Evolutionary conservation across 2,797 vertebrate genomes (phyloP), one percentile per base, ranked within the genome.

Genomic region (Pipistrellus nathusii): DNA sequence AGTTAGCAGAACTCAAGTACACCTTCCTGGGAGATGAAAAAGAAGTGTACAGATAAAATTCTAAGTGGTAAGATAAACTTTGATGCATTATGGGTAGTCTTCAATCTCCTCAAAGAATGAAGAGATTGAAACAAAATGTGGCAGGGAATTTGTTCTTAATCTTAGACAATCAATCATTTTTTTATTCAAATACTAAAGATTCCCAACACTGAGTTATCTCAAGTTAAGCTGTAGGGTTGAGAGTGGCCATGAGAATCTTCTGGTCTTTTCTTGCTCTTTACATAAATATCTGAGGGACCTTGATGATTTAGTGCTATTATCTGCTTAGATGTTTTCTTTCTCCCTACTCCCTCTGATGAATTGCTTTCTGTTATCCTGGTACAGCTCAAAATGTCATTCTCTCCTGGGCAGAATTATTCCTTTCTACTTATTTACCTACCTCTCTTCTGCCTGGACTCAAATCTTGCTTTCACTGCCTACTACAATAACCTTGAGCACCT

Each of bases 11-110:
- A 85, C 69, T 55, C 23, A 92, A 48, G 11, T 80, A 76, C 14
- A 59, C 62, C 32, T 88, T 95, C 46, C 18, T 85, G 27, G 89
- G 48, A 90, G 35, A 73, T 17, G 69, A 80, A 66, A 23, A 44
- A 62, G 62, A 89, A 68, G 23, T 57, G 2, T 76, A 51, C 23
- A 59, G 38, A 48, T 75, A 64, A 62, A 57, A 77, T 88, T 91
- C 73, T 44, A 91, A 73, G 62, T 89, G 38, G 66, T 85, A 81
- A 81, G 38, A 71, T 62, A 82, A 80, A 92, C 35, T 82, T 72
- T 75, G 46, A 81, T 88, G 59, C 17, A 82, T 6, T 51, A 51
- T 8, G n/a, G 59, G 8, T 59, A 53, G 81, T 68, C 44, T n/a
- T 94, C 32, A 35, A 0, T 90, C 18, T 80, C 91, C 72, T 87